These are phyloP conservation scores for Drosophila triauraria DNA, from an alignment of 1,140 invertebrate species.

Conservation along the genomic window DNA sequence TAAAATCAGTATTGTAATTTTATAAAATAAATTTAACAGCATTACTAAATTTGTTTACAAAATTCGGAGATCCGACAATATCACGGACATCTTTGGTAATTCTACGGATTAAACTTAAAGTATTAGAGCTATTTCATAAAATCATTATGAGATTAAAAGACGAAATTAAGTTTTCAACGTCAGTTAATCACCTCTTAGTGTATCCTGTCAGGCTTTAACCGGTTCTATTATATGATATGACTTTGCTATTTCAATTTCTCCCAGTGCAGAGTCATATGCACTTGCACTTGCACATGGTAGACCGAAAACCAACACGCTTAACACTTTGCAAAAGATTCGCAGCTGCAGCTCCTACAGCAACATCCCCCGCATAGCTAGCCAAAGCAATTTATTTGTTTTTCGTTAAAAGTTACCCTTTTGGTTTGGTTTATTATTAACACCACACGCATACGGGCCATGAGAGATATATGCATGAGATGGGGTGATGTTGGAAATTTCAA, in stretches of 20 bases:
- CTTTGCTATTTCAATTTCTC: neutral
- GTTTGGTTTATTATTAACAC: conserved; percentile 77
- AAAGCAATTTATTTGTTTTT: conserved; percentile 69
- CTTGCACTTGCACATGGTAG: conserved; percentile 34
- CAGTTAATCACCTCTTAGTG: too few species aligned
- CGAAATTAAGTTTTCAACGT: too few species aligned
- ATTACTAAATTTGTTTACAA: too few species aligned
- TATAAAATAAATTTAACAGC: too few species aligned
- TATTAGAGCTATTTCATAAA: too few species aligned
- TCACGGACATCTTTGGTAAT: too few species aligned
- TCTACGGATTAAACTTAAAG: too few species aligned
- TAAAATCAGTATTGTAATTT: too few species aligned
- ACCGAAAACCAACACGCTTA: conserved; percentile 66
- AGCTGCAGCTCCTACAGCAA: conserved; percentile 51
- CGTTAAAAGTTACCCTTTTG: conserved; percentile 62
- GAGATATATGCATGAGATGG: neutral
- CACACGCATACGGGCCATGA: conserved; percentile 20
- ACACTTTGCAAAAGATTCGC: conserved; percentile 73
- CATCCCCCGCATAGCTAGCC: conserved; percentile 24
- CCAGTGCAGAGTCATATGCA: conserved; percentile 10
- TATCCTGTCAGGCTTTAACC: too few species aligned
- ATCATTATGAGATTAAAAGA: too few species aligned
- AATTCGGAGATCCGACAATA: too few species aligned
- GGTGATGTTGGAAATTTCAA: conserved; percentile 6
- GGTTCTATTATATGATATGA: neutral